phyloP scores from a whole-genome alignment of 2,888 invertebrate genomes.

The Holacanthella duospinosa region DNA sequence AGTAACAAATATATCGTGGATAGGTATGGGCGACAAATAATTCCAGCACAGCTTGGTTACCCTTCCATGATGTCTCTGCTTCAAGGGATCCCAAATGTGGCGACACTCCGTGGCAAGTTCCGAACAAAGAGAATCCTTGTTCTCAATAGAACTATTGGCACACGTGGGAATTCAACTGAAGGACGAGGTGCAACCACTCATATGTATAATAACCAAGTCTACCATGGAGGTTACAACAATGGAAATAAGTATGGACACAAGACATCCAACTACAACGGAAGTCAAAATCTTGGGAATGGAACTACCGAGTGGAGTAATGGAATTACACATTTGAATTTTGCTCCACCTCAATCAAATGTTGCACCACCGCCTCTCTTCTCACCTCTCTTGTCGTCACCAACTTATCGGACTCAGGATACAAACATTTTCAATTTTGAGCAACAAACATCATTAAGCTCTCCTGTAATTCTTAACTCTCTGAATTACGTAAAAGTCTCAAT shows the following conservation, averaged over 20 bases:
- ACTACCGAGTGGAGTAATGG: too few species aligned
- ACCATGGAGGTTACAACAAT: neutral
- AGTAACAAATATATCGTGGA: neutral
- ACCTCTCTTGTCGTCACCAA: slow-evolving; percentile 12
- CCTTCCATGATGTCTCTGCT: slow-evolving; percentile 47
- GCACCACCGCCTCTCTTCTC: slow-evolving; percentile 7
- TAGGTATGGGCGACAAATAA: slow-evolving; percentile 44
- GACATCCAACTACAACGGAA: neutral
- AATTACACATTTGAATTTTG: too few species aligned
- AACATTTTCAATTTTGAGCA: slow-evolving; percentile 17
- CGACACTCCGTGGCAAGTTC: slow-evolving; percentile 44
- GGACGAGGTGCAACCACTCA: neutral
- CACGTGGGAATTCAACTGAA: neutral
- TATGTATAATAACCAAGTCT: too few species aligned
- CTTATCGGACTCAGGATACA: neutral
- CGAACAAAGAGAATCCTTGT: slow-evolving; percentile 43
- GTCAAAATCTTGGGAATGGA: neutral
- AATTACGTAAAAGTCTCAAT: too few species aligned
- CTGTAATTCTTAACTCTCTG: slow-evolving; percentile 3
- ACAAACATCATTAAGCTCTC: slow-evolving; percentile 9
- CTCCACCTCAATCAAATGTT: neutral
- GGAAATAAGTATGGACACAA: neutral
- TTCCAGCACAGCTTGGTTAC: slow-evolving; percentile 48
- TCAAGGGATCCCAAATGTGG: slow-evolving; percentile 48
- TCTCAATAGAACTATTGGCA: slow-evolving; percentile 42